These are phyloP conservation scores for Polypterus bichir DNA, from an alignment of 2,113 vertebrate genomes.

Conservation along the genomic window DNA sequence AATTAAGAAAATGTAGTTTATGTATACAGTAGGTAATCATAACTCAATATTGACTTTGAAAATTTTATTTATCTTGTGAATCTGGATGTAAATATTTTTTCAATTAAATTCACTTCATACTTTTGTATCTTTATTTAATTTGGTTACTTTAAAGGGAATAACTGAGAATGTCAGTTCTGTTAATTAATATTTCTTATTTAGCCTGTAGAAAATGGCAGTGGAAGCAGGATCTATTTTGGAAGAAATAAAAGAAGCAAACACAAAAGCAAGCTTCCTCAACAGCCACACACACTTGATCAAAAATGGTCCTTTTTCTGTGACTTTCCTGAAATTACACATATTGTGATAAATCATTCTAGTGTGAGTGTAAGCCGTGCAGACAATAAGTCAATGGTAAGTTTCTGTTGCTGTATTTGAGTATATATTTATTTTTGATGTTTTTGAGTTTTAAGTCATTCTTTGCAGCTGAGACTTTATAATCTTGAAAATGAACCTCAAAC, in stretches of 20 bases:
- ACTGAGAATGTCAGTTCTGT: too few species aligned
- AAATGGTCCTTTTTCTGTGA: slow-evolving; percentile 65
- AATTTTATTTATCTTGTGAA: too few species aligned
- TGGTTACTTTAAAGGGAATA: too few species aligned
- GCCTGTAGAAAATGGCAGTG: accelerated
- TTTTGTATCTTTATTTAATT: too few species aligned
- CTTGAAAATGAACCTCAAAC: not conserved
- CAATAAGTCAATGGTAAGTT: slow-evolving; percentile 69
- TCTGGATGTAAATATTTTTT: too few species aligned
- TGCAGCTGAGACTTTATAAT: not conserved
- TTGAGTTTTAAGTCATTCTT: not conserved
- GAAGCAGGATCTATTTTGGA: not conserved
- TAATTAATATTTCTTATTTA: slow-evolving; percentile 4
- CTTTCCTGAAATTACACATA: slow-evolving; percentile 76
- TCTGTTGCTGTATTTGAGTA: too few species aligned
- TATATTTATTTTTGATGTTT: not conserved
- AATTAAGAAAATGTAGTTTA: too few species aligned
- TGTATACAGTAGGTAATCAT: too few species aligned
- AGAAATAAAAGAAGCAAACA: slow-evolving; percentile 27
- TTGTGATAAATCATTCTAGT: slow-evolving; percentile 44
- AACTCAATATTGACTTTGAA: too few species aligned
- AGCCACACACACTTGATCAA: slow-evolving; percentile 7
- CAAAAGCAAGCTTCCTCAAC: slow-evolving; percentile 4
- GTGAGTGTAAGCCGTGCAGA: slow-evolving; percentile 70
- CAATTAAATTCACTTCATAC: too few species aligned